phyloP scores from a whole-genome alignment of 2,888 invertebrate genomes.

The Drosophila nr. perissopoda region DNA sequence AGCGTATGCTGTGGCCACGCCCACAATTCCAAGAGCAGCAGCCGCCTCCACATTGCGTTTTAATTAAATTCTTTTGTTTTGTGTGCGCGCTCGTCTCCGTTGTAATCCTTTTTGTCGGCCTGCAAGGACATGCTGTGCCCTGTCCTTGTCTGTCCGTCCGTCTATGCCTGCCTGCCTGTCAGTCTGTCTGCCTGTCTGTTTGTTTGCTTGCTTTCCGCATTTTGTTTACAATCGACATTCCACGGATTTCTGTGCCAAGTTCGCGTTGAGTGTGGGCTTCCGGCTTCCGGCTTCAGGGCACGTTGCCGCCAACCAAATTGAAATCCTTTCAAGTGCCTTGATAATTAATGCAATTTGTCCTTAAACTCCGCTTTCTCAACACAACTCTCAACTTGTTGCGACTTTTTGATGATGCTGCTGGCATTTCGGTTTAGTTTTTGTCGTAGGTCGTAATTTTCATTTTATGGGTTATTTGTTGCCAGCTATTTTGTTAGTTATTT shows the following conservation, averaged over 20 bases:
- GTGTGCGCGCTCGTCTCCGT: conserved; percentile 57
- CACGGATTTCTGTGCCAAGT: conserved; percentile 47
- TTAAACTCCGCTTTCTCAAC: conserved; percentile 27
- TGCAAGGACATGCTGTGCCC: conserved; percentile 35
- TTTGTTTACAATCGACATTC: conserved; percentile 68
- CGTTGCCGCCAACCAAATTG: conserved; percentile 40
- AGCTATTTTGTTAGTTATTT: neutral
- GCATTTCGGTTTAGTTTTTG: conserved; percentile 9
- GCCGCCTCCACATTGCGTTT: conserved; percentile 46
- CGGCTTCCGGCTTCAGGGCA: conserved; percentile 23
- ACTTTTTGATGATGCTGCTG: neutral
- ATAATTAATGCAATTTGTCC: conserved; percentile 77
- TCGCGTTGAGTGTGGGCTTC: conserved; percentile 35
- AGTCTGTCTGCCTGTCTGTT: conserved; percentile 4
- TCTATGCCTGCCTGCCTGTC: conserved; percentile 4
- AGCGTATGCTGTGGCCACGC: conserved; percentile 28
- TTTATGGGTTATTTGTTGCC: neutral
- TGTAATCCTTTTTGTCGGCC: conserved; percentile 71
- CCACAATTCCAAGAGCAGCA: conserved; percentile 21
- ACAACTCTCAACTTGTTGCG: conserved; percentile 48
- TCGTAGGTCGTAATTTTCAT: conserved; percentile 18
- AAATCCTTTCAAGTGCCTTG: conserved; percentile 70
- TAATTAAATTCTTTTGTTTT: conserved; percentile 75
- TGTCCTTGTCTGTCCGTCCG: neutral
- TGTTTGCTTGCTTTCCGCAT: conserved; percentile 28